These are phyloP conservation scores for Piscicola geometra DNA, from an alignment of 2,888 invertebrate genomes.

Conservation along the genomic window DNA sequence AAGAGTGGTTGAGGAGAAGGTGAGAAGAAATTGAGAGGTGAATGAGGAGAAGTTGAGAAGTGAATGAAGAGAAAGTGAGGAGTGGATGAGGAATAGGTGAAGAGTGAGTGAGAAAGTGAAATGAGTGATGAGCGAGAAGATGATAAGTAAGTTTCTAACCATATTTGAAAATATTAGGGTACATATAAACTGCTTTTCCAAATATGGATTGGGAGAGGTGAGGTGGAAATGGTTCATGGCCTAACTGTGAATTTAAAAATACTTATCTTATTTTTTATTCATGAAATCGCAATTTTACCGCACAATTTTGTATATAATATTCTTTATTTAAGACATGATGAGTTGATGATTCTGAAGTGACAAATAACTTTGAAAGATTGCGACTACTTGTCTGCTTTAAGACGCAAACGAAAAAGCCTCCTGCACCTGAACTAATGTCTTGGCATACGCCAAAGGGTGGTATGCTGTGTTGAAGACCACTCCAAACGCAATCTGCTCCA, in stretches of 20 bases:
- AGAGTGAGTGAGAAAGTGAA: not conserved
- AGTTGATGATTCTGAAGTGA: too few relatives aligned
- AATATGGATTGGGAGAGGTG: slow-evolving; percentile 14
- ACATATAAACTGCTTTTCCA: slow-evolving; percentile 26
- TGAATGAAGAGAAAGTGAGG: not conserved
- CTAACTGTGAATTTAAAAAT: slow-evolving; percentile 33
- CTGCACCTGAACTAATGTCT: slow-evolving; percentile 34
- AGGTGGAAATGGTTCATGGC: slow-evolving; percentile 35
- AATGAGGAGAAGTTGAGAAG: too few relatives aligned
- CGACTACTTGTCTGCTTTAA: too few relatives aligned
- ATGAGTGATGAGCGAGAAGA: not conserved
- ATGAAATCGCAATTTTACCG: too few relatives aligned
- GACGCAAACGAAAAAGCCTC: too few relatives aligned
- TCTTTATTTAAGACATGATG: too few relatives aligned
- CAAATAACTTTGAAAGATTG: too few relatives aligned
- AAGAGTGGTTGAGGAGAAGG: too few relatives aligned
- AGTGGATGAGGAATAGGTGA: not conserved
- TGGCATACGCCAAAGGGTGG: slow-evolving; percentile 34
- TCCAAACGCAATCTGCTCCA: slow-evolving; percentile 28
- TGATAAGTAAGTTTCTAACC: not conserved
- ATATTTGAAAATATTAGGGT: slow-evolving; percentile 36
- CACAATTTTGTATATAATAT: too few relatives aligned
- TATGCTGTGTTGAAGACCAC: slow-evolving; percentile 21
- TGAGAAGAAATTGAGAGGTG: not conserved
- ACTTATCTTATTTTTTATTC: too few relatives aligned